Evolutionary conservation across 1,140 invertebrate genomes (phyloP).

Genomic region (Diabrotica undecimpunctata): DNA sequence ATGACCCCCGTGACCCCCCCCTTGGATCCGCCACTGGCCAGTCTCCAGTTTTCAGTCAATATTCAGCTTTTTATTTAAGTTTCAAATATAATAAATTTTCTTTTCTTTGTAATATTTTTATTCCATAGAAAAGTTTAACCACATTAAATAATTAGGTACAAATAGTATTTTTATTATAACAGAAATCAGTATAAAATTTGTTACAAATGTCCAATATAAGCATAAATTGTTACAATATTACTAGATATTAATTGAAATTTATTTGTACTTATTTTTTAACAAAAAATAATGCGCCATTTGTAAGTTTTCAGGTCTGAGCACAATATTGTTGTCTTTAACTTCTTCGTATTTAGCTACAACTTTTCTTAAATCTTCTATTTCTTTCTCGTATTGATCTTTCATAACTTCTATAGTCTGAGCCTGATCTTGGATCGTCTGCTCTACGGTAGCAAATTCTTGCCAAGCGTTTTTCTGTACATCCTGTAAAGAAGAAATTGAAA

Average conservation of each 20-base stretch:
- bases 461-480: conserved; percentile 53
- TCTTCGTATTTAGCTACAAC: conserved; percentile 56
- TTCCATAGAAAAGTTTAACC: too few relatives aligned
- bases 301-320: conserved; percentile 34
- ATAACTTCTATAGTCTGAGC: conserved; percentile 49
- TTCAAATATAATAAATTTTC: too few relatives aligned
- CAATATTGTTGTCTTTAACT: conserved; percentile 29
- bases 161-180: too few relatives aligned
- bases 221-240: too few relatives aligned
- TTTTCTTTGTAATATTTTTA: too few relatives aligned
- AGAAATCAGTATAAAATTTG: too few relatives aligned
- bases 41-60: too few relatives aligned
- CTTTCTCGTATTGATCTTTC: conserved; percentile 52
- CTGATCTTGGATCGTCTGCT: conserved; percentile 54
- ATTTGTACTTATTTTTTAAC: conserved; percentile 39
- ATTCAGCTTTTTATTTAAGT: too few relatives aligned
- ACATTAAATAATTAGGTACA: too few relatives aligned
- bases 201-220: too few relatives aligned
- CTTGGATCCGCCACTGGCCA: too few relatives aligned
- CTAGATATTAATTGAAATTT: neutral
- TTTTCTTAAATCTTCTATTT: conserved; percentile 50
- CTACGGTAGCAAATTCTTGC: conserved; percentile 52
- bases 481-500: conserved; percentile 40
- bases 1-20: too few relatives aligned
- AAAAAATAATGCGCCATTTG: conserved; percentile 37